Base-by-base conservation (phyloP, 2,113 vertebrate genomes). In the Dendropsophus ebraccatus region DNA sequence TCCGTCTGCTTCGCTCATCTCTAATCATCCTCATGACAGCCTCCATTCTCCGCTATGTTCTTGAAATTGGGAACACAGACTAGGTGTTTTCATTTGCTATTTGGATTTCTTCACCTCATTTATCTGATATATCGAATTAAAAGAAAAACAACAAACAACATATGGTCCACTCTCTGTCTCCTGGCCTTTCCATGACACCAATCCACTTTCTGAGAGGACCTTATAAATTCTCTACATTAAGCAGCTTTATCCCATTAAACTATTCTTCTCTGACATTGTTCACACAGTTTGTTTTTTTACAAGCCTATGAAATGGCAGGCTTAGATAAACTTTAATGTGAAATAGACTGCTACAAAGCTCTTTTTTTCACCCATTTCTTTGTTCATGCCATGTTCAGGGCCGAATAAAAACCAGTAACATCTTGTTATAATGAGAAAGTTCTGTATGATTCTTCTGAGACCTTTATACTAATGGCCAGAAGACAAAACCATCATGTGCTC, bases 381-480 rank as follows among this genome's bases (percentile, higher is more conserved):
- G 19, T 45, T 54, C 6, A n/a, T 45, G 54, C 35, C 32, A 58
- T 79, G 54, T 74, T 58, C 23, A 83, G 16, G 45, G 28, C 70
- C 21, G 19, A 75, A 60, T 23, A 23, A 17, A 75, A 84, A 62
- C 13, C 82, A 84, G 52, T 45, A 30, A 84, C 70, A 83, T 73
- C 74, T 75, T 75, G 52, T 50, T 76, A 47, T 76, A 84, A 84
- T 60, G 23, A 32, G 37, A 60, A 60, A 56, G 19, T 62, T 84
- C 16, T 75, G 82, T 74, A 17, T 58, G 32, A 84, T 75, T 13
- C 82, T 75, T 75, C 82, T 70, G 47, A 52, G 45, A 54, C n/a
- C 50, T 82, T 70, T 70, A 35, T 82, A 37, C 5, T 7, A 41
- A 56, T 74, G 50, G 50, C 45, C 47, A 73, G 14, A 73, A 83